These are phyloP conservation scores for Sphecodes monilicornis DNA, from an alignment of 2,888 invertebrate genomes.

Conservation along the genomic window DNA sequence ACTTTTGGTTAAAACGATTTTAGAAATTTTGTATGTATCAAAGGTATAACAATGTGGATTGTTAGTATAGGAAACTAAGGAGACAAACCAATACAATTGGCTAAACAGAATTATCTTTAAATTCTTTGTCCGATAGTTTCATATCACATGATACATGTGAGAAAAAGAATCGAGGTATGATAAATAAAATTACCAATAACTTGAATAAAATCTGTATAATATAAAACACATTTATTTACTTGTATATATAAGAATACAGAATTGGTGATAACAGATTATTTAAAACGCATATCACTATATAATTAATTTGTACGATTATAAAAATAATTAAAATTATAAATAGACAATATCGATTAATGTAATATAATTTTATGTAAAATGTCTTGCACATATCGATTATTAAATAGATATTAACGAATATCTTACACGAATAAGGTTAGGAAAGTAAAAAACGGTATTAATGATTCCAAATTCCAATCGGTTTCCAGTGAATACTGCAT, in stretches of 20 bases:
- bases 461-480: background rate
- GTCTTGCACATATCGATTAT: background rate
- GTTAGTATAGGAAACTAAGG: background rate
- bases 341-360: background rate
- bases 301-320: background rate
- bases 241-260: constrained; percentile 17
- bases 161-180: background rate
- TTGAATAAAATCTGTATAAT: background rate
- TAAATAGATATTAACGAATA: constrained; percentile 29
- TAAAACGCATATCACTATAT: background rate
- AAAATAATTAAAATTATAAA: background rate
- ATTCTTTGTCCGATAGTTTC: constrained; percentile 18
- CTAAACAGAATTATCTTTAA: constrained; percentile 42
- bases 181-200: constrained; percentile 11
- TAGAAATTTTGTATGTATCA: background rate
- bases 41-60: background rate
- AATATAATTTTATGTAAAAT: constrained; percentile 1
- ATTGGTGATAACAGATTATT: background rate
- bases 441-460: constrained; percentile 3
- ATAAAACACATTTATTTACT: background rate
- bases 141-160: background rate
- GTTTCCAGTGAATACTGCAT: background rate
- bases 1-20: background rate
- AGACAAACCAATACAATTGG: constrained; percentile 46
- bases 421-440: constrained; percentile 45